A percentile compares a stretch with the other conserved stretches of the same genome.
phyloP scores from a whole-genome alignment of 2,113 vertebrate genomes.

The rabbit (Oryctolagus cuniculus) region mOryCun1.1 NC_091433.1:56437501-56438000 shows the following conservation, averaged over 20 bases:
- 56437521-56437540: not conserved
- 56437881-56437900: slow-evolving; percentile 16
- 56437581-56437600: not conserved
- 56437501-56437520: slow-evolving; percentile 12
- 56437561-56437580: slow-evolving; percentile 64
- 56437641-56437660: slow-evolving; percentile 43
- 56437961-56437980: not conserved
- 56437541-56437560: slow-evolving; percentile 44
- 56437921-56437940: slow-evolving; percentile 38
- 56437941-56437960: not conserved
- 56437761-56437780: not conserved
- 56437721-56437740: slow-evolving; percentile 41
- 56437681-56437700: slow-evolving; percentile 25
- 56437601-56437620: slow-evolving; percentile 20
- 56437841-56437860: not conserved
- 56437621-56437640: slow-evolving; percentile 55
- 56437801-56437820: not conserved
- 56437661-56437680: not conserved
- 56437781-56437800: not conserved
- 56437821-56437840: slow-evolving; percentile 14
- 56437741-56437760: not conserved
- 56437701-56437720: slow-evolving; percentile 20
- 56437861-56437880: slow-evolving; percentile 22
- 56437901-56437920: not conserved
- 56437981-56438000: not conserved